These are phyloP conservation scores for Dromiciops gliroides DNA, from an alignment of 2,113 vertebrate species.

Conservation along the genomic window DNA sequence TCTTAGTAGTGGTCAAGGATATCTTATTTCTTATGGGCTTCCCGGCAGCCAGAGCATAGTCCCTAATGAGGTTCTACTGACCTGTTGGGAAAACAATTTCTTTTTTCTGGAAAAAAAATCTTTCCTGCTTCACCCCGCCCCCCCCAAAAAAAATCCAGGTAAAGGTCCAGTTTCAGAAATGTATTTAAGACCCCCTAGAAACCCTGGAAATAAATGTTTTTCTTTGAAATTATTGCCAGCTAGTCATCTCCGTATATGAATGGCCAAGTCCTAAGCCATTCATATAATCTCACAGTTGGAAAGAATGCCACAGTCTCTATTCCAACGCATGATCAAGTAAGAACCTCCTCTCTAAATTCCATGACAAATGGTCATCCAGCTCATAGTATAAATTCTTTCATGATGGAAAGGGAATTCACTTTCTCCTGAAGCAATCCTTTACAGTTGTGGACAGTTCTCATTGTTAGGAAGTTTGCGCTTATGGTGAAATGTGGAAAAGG, in stretches of 20 bases:
- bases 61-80: neutral
- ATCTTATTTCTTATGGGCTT: neutral
- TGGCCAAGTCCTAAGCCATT: neutral
- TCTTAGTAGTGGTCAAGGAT: neutral
- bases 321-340: neutral
- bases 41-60: rapidly evolving
- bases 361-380: neutral
- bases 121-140: neutral
- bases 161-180: neutral
- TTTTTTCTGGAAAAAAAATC: neutral
- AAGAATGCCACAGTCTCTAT: neutral
- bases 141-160: neutral
- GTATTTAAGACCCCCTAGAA: neutral
- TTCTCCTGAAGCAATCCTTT: neutral
- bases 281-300: neutral
- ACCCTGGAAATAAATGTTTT: neutral
- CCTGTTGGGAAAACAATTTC: neutral
- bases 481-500: neutral
- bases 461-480: neutral
- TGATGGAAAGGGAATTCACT: neutral
- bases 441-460: neutral
- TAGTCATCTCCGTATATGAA: neutral
- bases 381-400: neutral
- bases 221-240: neutral
- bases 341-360: neutral